phyloP scores from a whole-genome alignment of 2,113 vertebrate genomes.

The Myotis brandtii region DNA sequence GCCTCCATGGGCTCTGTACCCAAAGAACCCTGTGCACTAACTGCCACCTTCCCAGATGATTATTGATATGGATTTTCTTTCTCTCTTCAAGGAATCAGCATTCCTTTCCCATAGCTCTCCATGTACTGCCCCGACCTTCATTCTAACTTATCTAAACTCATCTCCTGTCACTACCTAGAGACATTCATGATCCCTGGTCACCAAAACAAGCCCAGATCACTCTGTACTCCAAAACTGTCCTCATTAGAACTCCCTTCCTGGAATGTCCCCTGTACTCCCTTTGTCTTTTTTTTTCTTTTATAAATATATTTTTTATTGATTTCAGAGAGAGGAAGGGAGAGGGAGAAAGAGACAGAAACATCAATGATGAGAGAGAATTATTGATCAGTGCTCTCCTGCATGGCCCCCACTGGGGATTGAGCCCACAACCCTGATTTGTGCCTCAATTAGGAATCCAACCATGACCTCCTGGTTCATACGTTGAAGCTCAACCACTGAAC shows the following conservation, averaged over 20 bases:
- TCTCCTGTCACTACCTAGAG: background rate
- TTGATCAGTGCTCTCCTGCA: too few species aligned
- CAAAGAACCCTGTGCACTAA: rapidly evolving
- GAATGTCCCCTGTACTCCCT: background rate
- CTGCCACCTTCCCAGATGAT: background rate
- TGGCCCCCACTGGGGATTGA: too few species aligned
- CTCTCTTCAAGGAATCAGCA: background rate
- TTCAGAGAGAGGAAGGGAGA: too few species aligned
- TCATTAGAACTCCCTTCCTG: background rate
- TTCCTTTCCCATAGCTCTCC: background rate
- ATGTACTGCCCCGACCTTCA: rapidly evolving
- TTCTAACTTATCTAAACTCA: background rate
- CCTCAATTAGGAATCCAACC: too few species aligned
- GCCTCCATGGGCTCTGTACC: background rate
- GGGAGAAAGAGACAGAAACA: too few species aligned
- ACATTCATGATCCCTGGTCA: background rate
- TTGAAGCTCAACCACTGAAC: too few species aligned
- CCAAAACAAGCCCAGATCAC: background rate
- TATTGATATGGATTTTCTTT: too few species aligned
- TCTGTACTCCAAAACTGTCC: background rate
- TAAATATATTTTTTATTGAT: too few species aligned
- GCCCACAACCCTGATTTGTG: too few species aligned
- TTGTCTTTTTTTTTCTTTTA: background rate
- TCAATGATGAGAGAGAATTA: too few species aligned
- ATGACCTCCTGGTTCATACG: too few species aligned